Evolutionary conservation across 2,888 invertebrate genomes (phyloP).

Genomic region (Orthosia incerta): DNA sequence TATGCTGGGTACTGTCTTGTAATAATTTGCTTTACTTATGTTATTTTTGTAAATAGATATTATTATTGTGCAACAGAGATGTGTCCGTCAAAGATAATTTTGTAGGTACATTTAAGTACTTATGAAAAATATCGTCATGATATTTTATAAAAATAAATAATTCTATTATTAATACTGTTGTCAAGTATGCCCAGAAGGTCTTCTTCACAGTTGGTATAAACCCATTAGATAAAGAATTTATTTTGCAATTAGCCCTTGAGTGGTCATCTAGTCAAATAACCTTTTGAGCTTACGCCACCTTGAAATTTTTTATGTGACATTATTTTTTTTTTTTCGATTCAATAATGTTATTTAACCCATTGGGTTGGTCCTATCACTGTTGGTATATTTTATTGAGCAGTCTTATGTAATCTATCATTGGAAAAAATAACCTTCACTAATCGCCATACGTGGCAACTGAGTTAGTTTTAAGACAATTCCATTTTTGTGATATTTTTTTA

Average conservation of each 20-base stretch:
- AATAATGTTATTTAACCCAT: too few relatives aligned
- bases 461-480: background rate
- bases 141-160: background rate
- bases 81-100: slow-evolving; percentile 9
- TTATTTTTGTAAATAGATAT: slow-evolving; percentile 8
- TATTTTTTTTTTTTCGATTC: too few relatives aligned
- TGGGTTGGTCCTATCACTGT: too few relatives aligned
- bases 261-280: slow-evolving; percentile 8
- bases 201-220: background rate
- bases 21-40: background rate
- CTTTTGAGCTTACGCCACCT: slow-evolving; percentile 13
- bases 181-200: background rate
- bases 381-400: too few relatives aligned
- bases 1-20: background rate
- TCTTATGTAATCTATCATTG: too few relatives aligned
- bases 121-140: background rate
- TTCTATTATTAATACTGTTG: background rate
- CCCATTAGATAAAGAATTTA: background rate
- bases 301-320: too few relatives aligned
- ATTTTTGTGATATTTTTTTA: background rate
- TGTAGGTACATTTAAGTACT: background rate
- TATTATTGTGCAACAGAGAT: slow-evolving; percentile 4
- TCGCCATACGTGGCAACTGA: background rate
- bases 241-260: background rate
- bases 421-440: background rate